Base-by-base conservation (phyloP, 2,888 invertebrate genomes). In the Lycaena phlaeas region DNA sequence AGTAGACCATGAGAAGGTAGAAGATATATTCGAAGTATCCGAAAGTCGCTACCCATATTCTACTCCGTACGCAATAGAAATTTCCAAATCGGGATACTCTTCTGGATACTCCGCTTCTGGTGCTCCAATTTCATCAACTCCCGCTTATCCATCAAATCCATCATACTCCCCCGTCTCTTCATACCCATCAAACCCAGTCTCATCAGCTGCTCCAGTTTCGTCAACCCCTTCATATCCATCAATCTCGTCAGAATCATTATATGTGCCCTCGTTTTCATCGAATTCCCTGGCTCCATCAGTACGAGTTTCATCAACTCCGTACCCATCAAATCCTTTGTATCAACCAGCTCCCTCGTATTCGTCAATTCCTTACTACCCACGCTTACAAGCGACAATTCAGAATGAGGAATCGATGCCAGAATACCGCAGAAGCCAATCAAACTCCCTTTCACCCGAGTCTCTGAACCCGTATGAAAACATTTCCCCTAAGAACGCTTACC, bases 1-100 rank as follows among this genome's bases (percentile, higher is more conserved):
- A 1, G 46, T 66, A 5, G 72, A 3, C 48, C 66, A 30, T 12
- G 25, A 26, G 11, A 31, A 12, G n/a, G 12, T 17, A 11, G 27
- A 40, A 11, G 31, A 40, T 6, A 30, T 9, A 11, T 31, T 40
- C 3, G 39, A 39, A 11, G 15, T 31, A 6, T 31, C 39, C 3
- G 31, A 40, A n/a, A 40, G 40, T 26, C 26, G 40, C 9, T 17
- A 26, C 14, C 17, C 17, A 4, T 30, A 30, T 18, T 22, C 34
- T n/a, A 34, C 34, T 11, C 10, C 9, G 22, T 5, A 22, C 9
- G 5, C 7, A 9, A 7, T 9, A 22, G 17, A 18, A 12, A 22
- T 22, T 3, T 10, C 12, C 22, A 12, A 12, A 34, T 34, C 34
- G 1, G 22, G 18, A 9, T 12, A 9, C 4, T 22, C 22, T 7